phyloP scores from a whole-genome alignment of 2,888 invertebrate species.

The Ophraella communa region DNA sequence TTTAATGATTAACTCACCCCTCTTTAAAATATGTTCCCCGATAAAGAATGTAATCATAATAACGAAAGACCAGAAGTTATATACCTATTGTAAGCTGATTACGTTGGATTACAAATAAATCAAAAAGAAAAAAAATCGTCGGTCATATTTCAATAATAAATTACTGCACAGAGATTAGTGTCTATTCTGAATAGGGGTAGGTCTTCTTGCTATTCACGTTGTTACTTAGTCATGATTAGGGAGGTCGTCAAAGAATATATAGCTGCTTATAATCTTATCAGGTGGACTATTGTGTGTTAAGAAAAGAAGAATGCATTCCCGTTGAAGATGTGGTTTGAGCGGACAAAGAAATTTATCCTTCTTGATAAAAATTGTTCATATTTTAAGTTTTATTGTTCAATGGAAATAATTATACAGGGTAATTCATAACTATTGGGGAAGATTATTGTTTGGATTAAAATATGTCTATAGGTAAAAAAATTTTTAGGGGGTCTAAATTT shows the following conservation, averaged over 20 bases:
- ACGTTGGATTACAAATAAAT: conserved; percentile 8
- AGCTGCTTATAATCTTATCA: background rate
- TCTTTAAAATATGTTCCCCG: background rate
- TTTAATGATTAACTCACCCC: background rate
- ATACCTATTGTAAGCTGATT: background rate
- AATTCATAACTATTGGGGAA: too few species aligned
- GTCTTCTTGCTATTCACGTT: background rate
- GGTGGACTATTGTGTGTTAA: background rate
- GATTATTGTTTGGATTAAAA: too few species aligned
- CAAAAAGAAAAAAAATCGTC: background rate
- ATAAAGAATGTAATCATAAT: background rate
- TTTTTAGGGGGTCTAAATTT: too few species aligned
- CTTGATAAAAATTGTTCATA: background rate
- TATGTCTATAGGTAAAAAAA: too few species aligned
- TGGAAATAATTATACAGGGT: too few species aligned
- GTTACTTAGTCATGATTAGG: background rate
- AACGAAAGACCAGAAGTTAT: conserved; percentile 1
- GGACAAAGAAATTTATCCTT: background rate
- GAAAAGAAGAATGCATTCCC: background rate
- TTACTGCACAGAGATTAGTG: background rate
- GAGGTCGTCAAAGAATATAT: background rate
- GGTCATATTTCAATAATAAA: conserved; percentile 8
- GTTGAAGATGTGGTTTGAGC: background rate
- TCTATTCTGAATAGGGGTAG: background rate
- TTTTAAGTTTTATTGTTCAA: background rate